phyloP scores from a whole-genome alignment of 2,888 invertebrate species.

The Drosophila prostipennis region DNA sequence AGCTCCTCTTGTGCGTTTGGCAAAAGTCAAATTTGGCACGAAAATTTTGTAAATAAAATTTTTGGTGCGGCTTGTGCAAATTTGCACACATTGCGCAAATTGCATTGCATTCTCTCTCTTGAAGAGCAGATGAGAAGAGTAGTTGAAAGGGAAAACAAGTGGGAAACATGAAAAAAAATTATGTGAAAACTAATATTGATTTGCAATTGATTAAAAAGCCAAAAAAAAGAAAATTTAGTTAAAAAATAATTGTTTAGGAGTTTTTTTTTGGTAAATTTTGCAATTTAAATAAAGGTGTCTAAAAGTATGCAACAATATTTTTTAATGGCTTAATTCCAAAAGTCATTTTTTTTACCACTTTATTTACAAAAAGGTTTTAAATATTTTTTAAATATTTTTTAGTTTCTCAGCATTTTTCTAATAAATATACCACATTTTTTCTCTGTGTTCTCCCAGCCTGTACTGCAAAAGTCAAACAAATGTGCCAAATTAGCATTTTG shows the following conservation, averaged over 20 bases:
- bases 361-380: no score
- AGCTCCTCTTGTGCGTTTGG: slow-evolving; percentile 26
- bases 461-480: slow-evolving; percentile 60
- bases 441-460: slow-evolving; percentile 8
- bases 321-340: no score
- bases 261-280: no score
- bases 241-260: neutral
- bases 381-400: no score
- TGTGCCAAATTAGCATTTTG: slow-evolving; percentile 75
- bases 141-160: neutral
- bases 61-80: slow-evolving; percentile 59
- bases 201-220: neutral
- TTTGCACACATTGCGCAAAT: slow-evolving; percentile 67
- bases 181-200: neutral
- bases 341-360: no score
- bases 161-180: neutral
- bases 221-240: no score
- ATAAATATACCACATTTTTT: neutral
- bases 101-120: slow-evolving; percentile 47
- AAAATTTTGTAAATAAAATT: slow-evolving; percentile 66
- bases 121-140: neutral
- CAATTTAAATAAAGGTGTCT: neutral
- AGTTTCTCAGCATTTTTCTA: no score
- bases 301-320: neutral
- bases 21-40: slow-evolving; percentile 46